Base-by-base conservation (phyloP, 2,888 invertebrate species). In the Ctena decussata region DNA sequence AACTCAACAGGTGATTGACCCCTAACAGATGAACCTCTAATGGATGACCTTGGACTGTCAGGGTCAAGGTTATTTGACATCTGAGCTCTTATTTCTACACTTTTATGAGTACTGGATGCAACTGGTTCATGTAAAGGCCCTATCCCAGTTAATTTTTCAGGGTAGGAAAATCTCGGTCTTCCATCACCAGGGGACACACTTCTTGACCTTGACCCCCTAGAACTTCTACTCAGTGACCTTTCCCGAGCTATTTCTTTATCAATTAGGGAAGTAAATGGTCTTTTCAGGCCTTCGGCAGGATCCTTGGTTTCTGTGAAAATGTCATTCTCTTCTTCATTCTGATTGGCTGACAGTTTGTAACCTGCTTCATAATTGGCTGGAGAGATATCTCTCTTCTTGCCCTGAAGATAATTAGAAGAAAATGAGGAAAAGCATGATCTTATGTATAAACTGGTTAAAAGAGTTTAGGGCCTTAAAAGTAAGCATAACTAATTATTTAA, bases 101-200 rank as follows among this genome's bases (percentile, higher is more conserved):
- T 93, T 82, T 93, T 94, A 65, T 94, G 94, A n/a, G 94, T 94
- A 70, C 93, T 93, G 3, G 93, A 93, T 87, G 93, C 93, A 24
- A 93, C 79, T 0, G 94, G 94, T 18, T 92, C 90, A 39, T 82
- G 87, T 49, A 93, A 89, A 2, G 92, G 91, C n/a, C 88, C 86
- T 21, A 86, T 81, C 21, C 86, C 75, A n/a, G 53, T 77, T 6
- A 86, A n/a, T 69, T 80, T 84, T 12, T 84, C 73, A n/a, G 85
- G 84, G 27, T 90, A 87, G 1, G 81, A 49, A 81, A 86, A 87
- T 69, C 69, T 82, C 39, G 87, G 82, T 75, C 85, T 69, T 0
- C 87, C 87, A 39, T 84, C 80, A 1, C 71, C 12, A 8, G 82
- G 82, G n/a, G 84, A 83, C 37, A 74, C 41, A 82, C 86, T 85